phyloP scores from a whole-genome alignment of 2,888 invertebrate genomes.

The Monochamus alternatus region DNA sequence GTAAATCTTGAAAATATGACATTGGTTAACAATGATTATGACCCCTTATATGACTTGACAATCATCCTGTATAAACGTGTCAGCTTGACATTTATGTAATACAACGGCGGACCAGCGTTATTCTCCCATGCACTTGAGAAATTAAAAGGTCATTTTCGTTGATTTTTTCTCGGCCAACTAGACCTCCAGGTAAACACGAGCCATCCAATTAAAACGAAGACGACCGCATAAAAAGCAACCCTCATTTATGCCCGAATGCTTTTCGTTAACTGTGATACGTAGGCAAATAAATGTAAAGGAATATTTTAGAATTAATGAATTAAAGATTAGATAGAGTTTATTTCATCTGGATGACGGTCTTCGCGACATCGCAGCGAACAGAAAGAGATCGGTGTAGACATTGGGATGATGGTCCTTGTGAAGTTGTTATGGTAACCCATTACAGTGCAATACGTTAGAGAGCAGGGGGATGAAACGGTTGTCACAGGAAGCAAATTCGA shows the following conservation, averaged over 20 bases:
- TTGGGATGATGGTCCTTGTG: not conserved
- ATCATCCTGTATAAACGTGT: no score
- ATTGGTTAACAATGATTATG: no score
- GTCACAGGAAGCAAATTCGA: no score
- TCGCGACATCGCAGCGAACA: not conserved
- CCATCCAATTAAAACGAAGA: not conserved
- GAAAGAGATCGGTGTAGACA: not conserved
- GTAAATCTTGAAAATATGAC: no score
- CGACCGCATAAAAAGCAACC: not conserved
- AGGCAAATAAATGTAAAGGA: not conserved
- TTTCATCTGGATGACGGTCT: not conserved
- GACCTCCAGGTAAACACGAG: not conserved
- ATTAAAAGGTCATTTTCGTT: not conserved
- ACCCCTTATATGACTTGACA: no score
- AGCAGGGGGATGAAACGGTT: no score
- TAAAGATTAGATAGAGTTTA: slow-evolving; percentile 8
- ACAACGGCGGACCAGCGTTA: not conserved
- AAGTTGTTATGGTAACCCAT: not conserved
- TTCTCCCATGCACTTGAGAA: not conserved
- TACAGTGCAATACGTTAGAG: not conserved
- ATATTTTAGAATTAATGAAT: slow-evolving; percentile 12
- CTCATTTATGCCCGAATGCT: not conserved
- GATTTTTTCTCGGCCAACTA: not conserved
- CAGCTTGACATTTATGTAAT: no score
- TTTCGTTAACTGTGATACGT: not conserved